Evolutionary conservation across 2,797 vertebrate species (phyloP), one percentile per base, ranked within the genome.

Genomic region (Champsocephalus esox): DNA sequence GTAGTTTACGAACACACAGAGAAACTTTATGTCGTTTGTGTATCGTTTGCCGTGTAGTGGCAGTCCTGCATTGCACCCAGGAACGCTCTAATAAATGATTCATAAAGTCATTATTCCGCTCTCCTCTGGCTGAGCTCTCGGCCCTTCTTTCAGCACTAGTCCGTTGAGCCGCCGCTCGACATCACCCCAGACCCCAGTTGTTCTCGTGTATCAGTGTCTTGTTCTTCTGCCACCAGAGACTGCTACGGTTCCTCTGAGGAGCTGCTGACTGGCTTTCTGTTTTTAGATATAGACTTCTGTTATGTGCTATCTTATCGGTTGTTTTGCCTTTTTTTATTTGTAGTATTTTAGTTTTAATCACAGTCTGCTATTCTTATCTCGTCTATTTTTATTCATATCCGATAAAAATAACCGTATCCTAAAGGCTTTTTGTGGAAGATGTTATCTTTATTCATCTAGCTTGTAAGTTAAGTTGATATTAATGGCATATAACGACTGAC

Each of bases 1-100:
- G 38, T 19, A 50, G 32, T 64, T 61, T n/a, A 24, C 46, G 48
- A 66, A 78, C 45, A 9, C 24, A 64, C 19, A 70, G 19, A 57
- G 10, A 14, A 63, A 44, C 43, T 60, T 46, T 75, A 13, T 67
- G 9, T 48, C 9, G 52, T 74, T 66, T 14, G 38, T 57, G 32
- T 70, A 32, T 44, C n/a, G 45, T n/a, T 14, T 4, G 9, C 7
- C 1, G 14, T 59, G 73, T 80, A 24, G 66, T 32, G 45, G 43
- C 57, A 76, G 72, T 58, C 70, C 75, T 70, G 68, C 76, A 75
- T 73, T 82, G 72, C 84, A 79, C 74, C 69, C 38, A 71, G 62
- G 57, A 85, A 76, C 44, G 1, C 62, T 44, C 19, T 55, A 1
- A 73, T 90, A 44, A 89, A 87, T 90, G 59, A 91, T 91, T 86